A percentile compares a stretch with the other conserved stretches of the same genome.
phyloP scores from a whole-genome alignment of 2,113 vertebrate genomes.

The Sinocyclocheilus rhinocerous region DNA sequence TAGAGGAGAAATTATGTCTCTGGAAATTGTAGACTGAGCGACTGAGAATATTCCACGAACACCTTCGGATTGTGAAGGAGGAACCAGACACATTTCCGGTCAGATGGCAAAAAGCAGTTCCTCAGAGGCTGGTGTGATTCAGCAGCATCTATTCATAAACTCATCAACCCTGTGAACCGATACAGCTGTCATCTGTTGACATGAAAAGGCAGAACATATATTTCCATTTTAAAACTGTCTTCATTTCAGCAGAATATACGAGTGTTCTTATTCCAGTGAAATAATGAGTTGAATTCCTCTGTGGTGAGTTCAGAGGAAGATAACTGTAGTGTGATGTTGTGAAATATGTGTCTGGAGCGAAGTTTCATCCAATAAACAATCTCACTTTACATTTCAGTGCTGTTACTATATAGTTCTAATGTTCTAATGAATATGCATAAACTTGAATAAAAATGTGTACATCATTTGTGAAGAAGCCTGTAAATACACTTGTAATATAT shows the following conservation, averaged over 20 bases:
- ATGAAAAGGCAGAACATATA: not conserved
- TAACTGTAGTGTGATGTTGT: conserved; percentile 12
- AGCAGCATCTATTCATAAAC: not conserved
- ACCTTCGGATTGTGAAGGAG: conserved; percentile 15
- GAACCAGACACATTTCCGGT: conserved; percentile 16
- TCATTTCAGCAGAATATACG: not conserved
- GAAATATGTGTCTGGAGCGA: conserved; percentile 39
- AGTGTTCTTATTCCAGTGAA: not conserved
- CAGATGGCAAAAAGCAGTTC: conserved; percentile 19
- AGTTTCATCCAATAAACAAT: conserved; percentile 33
- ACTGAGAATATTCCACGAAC: not conserved
- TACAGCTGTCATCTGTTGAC: conserved; percentile 9
- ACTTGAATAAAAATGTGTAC: not conserved
- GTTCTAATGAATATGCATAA: not conserved
- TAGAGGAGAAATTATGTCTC: not conserved
- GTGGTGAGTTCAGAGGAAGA: conserved; percentile 4
- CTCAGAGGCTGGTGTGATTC: not conserved
- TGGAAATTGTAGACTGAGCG: not conserved
- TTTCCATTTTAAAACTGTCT: not conserved
- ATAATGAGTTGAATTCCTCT: not conserved
- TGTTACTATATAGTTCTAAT: not conserved
- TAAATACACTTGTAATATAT: not conserved
- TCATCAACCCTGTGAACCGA: not conserved
- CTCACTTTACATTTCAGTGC: conserved; percentile 46
- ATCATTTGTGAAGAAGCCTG: not conserved